phyloP scores from a whole-genome alignment of 2,888 invertebrate genomes.

The Exephanes ischioxanthus region DNA sequence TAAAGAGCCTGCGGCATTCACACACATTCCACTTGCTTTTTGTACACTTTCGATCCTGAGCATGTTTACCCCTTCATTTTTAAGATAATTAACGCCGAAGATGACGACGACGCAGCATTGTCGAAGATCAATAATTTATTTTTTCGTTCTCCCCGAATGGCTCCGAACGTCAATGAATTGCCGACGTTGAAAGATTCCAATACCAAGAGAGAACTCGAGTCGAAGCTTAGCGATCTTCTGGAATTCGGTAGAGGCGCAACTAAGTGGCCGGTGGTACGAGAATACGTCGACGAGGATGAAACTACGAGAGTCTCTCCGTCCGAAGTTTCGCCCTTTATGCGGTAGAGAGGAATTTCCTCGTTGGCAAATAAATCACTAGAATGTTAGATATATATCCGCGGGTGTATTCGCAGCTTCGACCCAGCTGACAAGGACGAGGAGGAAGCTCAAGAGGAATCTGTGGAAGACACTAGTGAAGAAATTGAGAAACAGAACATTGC shows the following conservation, averaged over 20 bases:
- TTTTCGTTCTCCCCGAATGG: slow-evolving; percentile 42
- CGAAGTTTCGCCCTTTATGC: slow-evolving; percentile 57
- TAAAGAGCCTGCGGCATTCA: not conserved
- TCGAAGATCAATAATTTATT: slow-evolving; percentile 61
- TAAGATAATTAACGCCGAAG: slow-evolving; percentile 52
- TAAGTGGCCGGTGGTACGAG: slow-evolving; percentile 15
- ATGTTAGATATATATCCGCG: not conserved
- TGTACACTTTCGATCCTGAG: too few species aligned
- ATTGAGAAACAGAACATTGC: slow-evolving; percentile 16
- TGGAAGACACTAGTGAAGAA: not conserved
- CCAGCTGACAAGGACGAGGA: slow-evolving; percentile 52
- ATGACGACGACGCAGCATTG: slow-evolving; percentile 59
- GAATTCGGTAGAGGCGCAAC: slow-evolving; percentile 45
- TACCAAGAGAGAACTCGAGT: slow-evolving; percentile 50
- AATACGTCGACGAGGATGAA: slow-evolving; percentile 39
- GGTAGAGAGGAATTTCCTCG: slow-evolving; percentile 45
- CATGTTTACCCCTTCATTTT: too few species aligned
- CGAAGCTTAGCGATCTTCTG: slow-evolving; percentile 59
- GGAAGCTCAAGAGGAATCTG: slow-evolving; percentile 22
- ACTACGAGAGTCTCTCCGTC: slow-evolving; percentile 5
- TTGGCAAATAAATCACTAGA: slow-evolving; percentile 3
- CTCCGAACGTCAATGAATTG: slow-evolving; percentile 37
- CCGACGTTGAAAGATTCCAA: slow-evolving; percentile 13
- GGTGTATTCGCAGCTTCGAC: slow-evolving; percentile 55
- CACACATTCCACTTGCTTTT: too few species aligned